Base-by-base conservation (phyloP, 2,888 invertebrate species). In the Meandrusa payeni region DNA sequence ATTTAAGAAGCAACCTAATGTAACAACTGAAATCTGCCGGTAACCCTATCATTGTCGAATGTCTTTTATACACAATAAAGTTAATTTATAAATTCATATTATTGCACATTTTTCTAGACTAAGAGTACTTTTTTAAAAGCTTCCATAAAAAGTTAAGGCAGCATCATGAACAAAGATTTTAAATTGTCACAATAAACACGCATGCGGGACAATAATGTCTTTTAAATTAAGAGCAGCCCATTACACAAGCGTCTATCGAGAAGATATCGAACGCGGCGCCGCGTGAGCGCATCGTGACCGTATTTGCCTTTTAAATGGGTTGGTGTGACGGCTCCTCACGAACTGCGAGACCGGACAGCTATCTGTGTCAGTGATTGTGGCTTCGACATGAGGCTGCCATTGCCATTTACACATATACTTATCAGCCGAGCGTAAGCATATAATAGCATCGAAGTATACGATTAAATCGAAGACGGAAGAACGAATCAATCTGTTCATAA, bases 241-340 rank as follows among this genome's bases (percentile, higher is more conserved):
- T 37, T 37, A 43, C 43, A 37, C 31, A 37, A 37, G 37, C 31
- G 5, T 20, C 62, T 65, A 69, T 43, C 19, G 20, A 37, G 24
- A 19, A 32, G 20, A 28, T 28, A 36, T 41, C 29, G 17, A 27
- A 33, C 7, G 10, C n/a, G n/a, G 41, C 9, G 19, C 65, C 62
- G 71, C 59, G 64, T 66, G 61, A 64, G 67, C 67, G 61, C 69
- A 66, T 79, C 82, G 83, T 81, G 83, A 79, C 73, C 69, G 68
- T 69, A 77, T 79, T 81, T 80, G 79, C 76, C 70, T 78, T 81
- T 72, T 73, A 79, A 80, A 80, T 79, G 64, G 70, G 64, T 54
- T 64, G 68, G 69, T 73, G 74, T 71, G 74, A 64, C 56, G 71
- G 68, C 70, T 62, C 59, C 74, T 74, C 81, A 80, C 79, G 80